Evolutionary conservation across 2,113 vertebrate genomes (phyloP).

Genomic region (Phocoena phocoena): DNA sequence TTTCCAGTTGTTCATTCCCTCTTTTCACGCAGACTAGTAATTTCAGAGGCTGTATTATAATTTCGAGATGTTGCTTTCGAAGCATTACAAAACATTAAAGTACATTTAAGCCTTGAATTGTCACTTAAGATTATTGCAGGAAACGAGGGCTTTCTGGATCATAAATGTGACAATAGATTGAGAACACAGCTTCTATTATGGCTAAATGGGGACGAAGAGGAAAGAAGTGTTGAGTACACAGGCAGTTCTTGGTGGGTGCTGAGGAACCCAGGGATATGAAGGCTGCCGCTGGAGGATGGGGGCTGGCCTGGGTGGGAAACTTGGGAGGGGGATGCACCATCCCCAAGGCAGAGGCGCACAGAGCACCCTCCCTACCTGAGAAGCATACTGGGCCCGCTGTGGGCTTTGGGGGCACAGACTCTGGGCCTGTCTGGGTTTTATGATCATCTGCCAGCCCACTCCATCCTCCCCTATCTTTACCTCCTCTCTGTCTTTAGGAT

Average conservation of each 20-base stretch:
- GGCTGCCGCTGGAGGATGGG: not conserved
- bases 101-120: conserved; percentile 84
- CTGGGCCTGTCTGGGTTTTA: not conserved
- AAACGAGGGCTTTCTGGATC: conserved; percentile 79
- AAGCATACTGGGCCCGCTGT: too few species aligned
- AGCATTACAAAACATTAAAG: conserved; percentile 79
- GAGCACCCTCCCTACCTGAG: not conserved
- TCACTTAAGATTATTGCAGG: conserved; percentile 83
- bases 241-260: not conserved
- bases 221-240: conserved; percentile 65
- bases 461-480: not conserved
- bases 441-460: rapidly evolving
- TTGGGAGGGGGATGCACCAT: rapidly evolving
- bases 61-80: conserved; percentile 84
- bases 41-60: conserved; percentile 82
- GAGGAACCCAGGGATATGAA: not conserved
- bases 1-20: conserved; percentile 79
- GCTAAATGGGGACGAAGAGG: conserved; percentile 68
- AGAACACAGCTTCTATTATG: conserved; percentile 77
- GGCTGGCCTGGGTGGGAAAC: too few species aligned
- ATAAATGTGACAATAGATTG: conserved; percentile 79
- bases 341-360: rapidly evolving
- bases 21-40: conserved; percentile 79
- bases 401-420: rapidly evolving
- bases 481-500: not conserved